Base-by-base conservation (phyloP, 2,888 invertebrate genomes). In the Pocota personata region DNA sequence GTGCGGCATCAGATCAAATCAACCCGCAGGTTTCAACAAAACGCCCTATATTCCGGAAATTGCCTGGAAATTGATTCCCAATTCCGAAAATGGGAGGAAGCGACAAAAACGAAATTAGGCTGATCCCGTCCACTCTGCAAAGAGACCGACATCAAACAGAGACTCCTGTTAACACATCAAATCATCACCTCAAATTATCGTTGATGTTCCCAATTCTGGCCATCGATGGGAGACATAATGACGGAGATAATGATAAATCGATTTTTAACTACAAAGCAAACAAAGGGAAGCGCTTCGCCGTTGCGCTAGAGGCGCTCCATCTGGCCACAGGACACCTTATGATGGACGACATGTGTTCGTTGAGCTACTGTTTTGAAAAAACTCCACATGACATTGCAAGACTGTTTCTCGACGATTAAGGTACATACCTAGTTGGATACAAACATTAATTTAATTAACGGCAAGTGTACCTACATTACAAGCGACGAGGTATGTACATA, bases 211-310 rank as follows among this genome's bases (percentile, higher is more conserved):
- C 69, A 75, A 76, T 71, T 66, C 21, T 43, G 32, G 58, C n/a
- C 40, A 30, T 67, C 73, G 52, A 37, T 35, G 48, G 40, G 37
- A 19, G 27, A 55, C 32, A 50, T 76, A 75, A 84, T 58, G 58
- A 76, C 76, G 40, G 64, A 67, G 66, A 86, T 86, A 86, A 86
- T 86, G 80, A 82, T 76, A 86, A 86, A 86, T 86, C 86, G 86
- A 86, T 86, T 76, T 86, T 86, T 86, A 86, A 86, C 80, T 57
- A 62, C 67, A 86, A 72, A 72, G 62, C 76, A 86, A 86, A 86
- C 76, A 86, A 67, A 75, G 43, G 78, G 64, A 75, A 58, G 52
- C 16, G 52, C 8, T 12, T 24, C 48, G 5, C 21, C 21, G 7
- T 32, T 48, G 8, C 16, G 55, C 67, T 55, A 10, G 48, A 19